Conservation (phyloP, 2,797 vertebrate genomes). For the Taenioides sp. region DNA sequence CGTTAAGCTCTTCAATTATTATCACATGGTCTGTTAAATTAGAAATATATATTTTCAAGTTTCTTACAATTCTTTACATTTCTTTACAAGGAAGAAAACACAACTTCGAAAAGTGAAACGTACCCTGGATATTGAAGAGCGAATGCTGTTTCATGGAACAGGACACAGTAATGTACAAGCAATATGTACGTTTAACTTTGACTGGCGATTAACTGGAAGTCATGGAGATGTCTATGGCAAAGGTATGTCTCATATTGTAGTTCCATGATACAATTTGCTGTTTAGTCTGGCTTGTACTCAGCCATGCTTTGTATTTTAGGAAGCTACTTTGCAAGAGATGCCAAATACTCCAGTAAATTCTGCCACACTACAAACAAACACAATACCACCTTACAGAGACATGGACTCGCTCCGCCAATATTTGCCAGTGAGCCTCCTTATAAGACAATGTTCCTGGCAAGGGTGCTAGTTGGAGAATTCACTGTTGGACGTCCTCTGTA, state of each 20-base stretch:
- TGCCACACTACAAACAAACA: slow-evolving; percentile 91
- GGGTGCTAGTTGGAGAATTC: slow-evolving; percentile 92
- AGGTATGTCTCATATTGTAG: slow-evolving; percentile 75
- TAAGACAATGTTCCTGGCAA: slow-evolving; percentile 94
- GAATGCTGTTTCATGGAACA: slow-evolving; percentile 96
- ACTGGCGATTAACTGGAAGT: slow-evolving; percentile 94
- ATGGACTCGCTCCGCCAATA: slow-evolving; percentile 84
- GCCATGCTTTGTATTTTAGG: slow-evolving; percentile 70
- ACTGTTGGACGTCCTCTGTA: slow-evolving; percentile 88
- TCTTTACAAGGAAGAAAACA: slow-evolving; percentile 87
- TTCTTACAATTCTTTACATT: slow-evolving; percentile 29
- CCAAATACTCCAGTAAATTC: slow-evolving; percentile 93
- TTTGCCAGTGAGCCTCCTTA: slow-evolving; percentile 81
- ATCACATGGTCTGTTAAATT: no score
- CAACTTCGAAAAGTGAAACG: slow-evolving; percentile 92
- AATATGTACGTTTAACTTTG: slow-evolving; percentile 97
- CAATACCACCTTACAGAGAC: slow-evolving; percentile 85
- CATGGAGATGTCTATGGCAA: slow-evolving; percentile 94
- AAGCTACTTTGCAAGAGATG: slow-evolving; percentile 93
- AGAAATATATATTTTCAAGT: background rate
- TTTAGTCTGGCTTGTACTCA: slow-evolving; percentile 10
- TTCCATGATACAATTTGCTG: slow-evolving; percentile 13
- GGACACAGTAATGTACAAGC: slow-evolving; percentile 93
- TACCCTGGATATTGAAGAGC: slow-evolving; percentile 86
- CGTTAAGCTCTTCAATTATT: background rate